These are phyloP conservation scores for Diabrotica balteata DNA, from an alignment of 2,888 invertebrate species.

Conservation along the genomic window DNA sequence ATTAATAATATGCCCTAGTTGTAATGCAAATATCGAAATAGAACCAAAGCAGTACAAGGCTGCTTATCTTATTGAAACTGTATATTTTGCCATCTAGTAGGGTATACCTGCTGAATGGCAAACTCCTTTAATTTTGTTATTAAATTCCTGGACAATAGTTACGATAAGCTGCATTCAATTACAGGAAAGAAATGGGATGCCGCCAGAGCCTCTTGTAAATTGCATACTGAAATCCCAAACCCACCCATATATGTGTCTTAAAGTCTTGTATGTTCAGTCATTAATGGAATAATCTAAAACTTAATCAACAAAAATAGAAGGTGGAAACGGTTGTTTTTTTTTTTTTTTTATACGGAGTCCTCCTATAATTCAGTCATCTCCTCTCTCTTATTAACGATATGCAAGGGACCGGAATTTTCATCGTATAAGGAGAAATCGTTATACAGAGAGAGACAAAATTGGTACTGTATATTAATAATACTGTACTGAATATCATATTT, in stretches of 20 bases:
- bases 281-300: slow-evolving; percentile 86
- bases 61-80: slow-evolving; percentile 97
- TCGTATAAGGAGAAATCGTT: too few relatives aligned
- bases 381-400: too few relatives aligned
- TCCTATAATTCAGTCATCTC: too few relatives aligned
- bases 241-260: slow-evolving; percentile 97
- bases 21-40: slow-evolving; percentile 93
- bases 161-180: slow-evolving; percentile 88
- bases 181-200: slow-evolving; percentile 92
- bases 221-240: slow-evolving; percentile 94
- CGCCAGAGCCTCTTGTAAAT: slow-evolving; percentile 94
- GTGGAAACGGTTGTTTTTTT: too few relatives aligned
- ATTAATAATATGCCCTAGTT: slow-evolving; percentile 93
- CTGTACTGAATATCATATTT: too few relatives aligned
- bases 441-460: too few relatives aligned
- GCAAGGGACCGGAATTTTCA: too few relatives aligned
- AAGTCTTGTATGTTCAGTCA: slow-evolving; percentile 94
- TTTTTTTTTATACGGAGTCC: too few relatives aligned
- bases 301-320: background rate
- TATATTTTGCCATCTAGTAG: slow-evolving; percentile 93
- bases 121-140: slow-evolving; percentile 93
- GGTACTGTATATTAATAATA: too few relatives aligned
- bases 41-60: slow-evolving; percentile 91
- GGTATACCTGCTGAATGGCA: slow-evolving; percentile 89
- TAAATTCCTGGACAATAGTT: slow-evolving; percentile 92